Base-by-base conservation (phyloP, 23 tunicate genomes). In the Oikopleura dioica region DNA sequence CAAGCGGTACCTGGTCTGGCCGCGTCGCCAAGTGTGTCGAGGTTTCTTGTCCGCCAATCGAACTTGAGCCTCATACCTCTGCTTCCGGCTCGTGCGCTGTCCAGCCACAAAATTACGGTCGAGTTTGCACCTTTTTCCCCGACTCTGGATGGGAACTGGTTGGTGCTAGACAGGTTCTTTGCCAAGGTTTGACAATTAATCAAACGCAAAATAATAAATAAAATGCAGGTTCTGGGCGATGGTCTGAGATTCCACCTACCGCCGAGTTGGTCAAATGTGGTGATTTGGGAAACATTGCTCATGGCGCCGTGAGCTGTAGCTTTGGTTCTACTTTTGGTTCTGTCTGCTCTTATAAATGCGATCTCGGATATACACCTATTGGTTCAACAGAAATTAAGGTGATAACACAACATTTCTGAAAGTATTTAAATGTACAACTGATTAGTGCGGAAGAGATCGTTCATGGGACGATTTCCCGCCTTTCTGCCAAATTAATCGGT, bases 81-180 rank as follows among this genome's bases (percentile, higher is more conserved):
- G 9, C 55, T 9, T 44, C 55, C 16, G 55, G 55, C 9, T 44
- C 55, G 55, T 44, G 55, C 16, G 55, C 55, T 9, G 16, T 9
- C 9, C 16, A 9, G 55, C 16, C 16, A 16, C 55, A 44, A 44
- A 44, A 77, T 68, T 69, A 82, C 69, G 86, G 87, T 1, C 82
- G 92, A 37, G 81, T 59, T 36, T 91, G 97, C 78, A 76, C 51
- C 12, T 91, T 91, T 59, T 36, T 50, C 12, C 85, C 92, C 79
- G 85, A 81, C 34, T 38, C 38, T 1, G 97, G 97, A 0, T 82
- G 80, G 78, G 38, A 80, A 36, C 23, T 82, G 76, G 59, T 59
- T 2, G 94, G 97, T 12, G 80, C 78, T 44, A 44, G 55, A 44
- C 55, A 44, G 16, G 55, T 44, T 16, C 9, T 9, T 9, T 44